phyloP scores from a whole-genome alignment of 2,113 vertebrate genomes.

The Sporophila hypoxantha region DNA sequence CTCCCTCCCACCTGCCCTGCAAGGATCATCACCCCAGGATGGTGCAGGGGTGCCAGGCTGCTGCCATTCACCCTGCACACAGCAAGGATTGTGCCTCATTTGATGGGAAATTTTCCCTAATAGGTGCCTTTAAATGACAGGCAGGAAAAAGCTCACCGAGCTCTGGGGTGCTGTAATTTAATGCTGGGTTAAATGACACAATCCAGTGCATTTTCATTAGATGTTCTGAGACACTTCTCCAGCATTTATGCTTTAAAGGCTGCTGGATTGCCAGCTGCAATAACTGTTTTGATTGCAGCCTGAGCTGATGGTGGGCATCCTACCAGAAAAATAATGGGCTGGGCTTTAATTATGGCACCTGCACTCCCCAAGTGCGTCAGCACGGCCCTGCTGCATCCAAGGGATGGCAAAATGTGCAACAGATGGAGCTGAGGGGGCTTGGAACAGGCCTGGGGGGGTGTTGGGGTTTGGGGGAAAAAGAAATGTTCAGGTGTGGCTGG shows the following conservation, averaged over 20 bases:
- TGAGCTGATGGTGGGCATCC: constrained; percentile 46
- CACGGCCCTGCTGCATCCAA: neutral
- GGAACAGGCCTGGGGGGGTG: neutral
- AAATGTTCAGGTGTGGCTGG: rapidly evolving
- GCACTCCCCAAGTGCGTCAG: constrained; percentile 6
- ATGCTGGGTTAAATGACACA: constrained; percentile 55
- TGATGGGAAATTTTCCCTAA: constrained; percentile 27
- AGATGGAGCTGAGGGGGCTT: neutral
- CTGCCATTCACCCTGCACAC: neutral
- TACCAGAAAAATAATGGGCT: constrained; percentile 48
- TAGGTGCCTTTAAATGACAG: constrained; percentile 32
- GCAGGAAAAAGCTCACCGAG: constrained; percentile 2
- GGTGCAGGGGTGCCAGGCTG: neutral
- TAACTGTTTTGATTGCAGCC: constrained; percentile 56
- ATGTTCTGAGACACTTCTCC: constrained; percentile 38
- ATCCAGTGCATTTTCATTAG: constrained; percentile 55
- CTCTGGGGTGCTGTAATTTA: constrained; percentile 42
- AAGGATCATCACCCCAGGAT: neutral
- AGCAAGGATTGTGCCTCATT: neutral
- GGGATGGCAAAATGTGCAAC: neutral
- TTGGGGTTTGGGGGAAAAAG: neutral
- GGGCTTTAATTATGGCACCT: constrained; percentile 55
- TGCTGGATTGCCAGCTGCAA: constrained; percentile 51
- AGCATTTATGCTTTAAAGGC: constrained; percentile 32
- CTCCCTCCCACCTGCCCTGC: neutral